Conservation (phyloP, 2,797 vertebrate species). For the Hylomyscus alleni region DNA sequence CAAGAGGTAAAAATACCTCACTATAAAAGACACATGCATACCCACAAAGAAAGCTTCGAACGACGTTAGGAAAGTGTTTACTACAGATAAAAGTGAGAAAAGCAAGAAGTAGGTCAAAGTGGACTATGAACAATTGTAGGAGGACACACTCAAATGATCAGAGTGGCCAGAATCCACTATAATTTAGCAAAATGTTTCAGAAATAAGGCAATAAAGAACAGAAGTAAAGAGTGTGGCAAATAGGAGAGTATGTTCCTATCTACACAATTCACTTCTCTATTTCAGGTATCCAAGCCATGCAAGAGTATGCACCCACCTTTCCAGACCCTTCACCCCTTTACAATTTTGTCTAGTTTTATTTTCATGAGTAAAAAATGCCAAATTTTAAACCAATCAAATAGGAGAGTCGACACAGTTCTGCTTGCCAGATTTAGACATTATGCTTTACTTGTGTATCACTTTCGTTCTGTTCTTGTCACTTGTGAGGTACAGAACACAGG, state of each 20-base stretch:
- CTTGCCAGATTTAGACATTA: background rate
- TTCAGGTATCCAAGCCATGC: background rate
- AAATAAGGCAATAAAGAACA: background rate
- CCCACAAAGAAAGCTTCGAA: background rate
- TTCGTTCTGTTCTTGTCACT: background rate
- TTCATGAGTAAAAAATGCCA: slow-evolving; percentile 3
- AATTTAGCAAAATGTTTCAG: background rate
- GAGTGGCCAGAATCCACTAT: background rate
- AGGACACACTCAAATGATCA: background rate
- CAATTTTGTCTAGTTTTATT: background rate
- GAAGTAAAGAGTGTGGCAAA: background rate
- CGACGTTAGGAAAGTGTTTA: background rate
- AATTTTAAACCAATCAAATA: background rate
- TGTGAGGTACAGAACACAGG: background rate
- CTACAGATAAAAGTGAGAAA: background rate
- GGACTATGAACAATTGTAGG: background rate
- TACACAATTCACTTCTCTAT: background rate
- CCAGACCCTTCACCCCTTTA: background rate
- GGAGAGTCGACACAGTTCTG: background rate
- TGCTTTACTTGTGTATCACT: background rate
- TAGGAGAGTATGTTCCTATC: background rate
- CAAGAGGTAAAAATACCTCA: background rate
- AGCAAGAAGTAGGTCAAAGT: background rate
- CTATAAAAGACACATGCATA: background rate
- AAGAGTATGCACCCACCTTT: background rate